Conservation (phyloP, 2,888 invertebrate species). For the Drosophila barbarae region DNA sequence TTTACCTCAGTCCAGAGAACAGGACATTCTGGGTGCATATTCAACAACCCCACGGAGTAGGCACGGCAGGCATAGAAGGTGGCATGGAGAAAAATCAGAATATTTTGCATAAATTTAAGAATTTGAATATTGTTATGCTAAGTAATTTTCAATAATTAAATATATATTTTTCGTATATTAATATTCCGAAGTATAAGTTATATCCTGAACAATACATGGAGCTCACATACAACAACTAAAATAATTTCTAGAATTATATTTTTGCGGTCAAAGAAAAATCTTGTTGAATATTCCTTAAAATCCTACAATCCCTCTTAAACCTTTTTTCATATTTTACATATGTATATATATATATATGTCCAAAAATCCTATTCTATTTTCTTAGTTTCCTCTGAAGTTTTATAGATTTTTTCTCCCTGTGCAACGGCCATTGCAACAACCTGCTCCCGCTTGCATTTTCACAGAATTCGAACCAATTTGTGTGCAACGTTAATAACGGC, state of each 20-base stretch:
- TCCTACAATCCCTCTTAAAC: background rate
- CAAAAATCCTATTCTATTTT: background rate
- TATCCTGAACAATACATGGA: background rate
- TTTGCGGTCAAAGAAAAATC: background rate
- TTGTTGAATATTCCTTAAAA: background rate
- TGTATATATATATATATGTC: background rate
- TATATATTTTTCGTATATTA: too few species aligned
- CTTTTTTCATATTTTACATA: background rate
- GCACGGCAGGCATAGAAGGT: constrained; percentile 21
- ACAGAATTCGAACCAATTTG: constrained; percentile 72
- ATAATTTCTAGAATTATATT: background rate
- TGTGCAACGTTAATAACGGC: constrained; percentile 67
- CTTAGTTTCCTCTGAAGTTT: too few species aligned
- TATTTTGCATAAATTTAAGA: background rate
- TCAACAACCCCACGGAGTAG: constrained; percentile 30
- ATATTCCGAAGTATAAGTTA: background rate
- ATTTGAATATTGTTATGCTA: background rate
- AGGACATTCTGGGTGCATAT: constrained; percentile 28
- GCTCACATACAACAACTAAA: background rate
- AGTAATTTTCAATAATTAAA: background rate
- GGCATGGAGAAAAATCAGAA: background rate
- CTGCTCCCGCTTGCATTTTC: constrained; percentile 53
- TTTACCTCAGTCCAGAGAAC: constrained; percentile 2
- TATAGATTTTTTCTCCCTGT: constrained; percentile 1
- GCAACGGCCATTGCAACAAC: constrained; percentile 40